A percentile compares a stretch with the other conserved stretches of the same genome.
phyloP scores from a whole-genome alignment of 1,140 invertebrate genomes.

The Mylabris phalerata region DNA sequence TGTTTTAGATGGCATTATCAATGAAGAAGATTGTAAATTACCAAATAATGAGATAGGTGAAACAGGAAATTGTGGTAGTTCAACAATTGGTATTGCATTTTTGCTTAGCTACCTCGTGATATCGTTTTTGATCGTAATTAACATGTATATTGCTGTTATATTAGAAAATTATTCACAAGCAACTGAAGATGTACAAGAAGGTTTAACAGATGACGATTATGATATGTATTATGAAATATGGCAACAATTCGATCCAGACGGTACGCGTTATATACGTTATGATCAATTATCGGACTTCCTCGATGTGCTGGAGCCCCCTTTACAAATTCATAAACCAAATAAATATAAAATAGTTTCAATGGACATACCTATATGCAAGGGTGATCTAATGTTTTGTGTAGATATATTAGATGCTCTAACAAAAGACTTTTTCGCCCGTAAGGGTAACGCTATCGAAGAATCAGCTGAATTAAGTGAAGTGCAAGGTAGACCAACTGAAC shows the following conservation, averaged over 20 bases:
- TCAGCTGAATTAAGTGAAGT: conserved; percentile 77
- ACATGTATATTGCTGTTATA: conserved; percentile 99
- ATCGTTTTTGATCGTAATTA: conserved; percentile 96
- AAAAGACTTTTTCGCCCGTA: conserved; percentile 93
- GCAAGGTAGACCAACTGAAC: conserved; percentile 65
- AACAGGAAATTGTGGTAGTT: conserved; percentile 86
- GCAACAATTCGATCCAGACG: conserved; percentile 97
- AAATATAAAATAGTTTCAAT: conserved; percentile 98
- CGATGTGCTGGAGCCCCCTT: conserved; percentile 85
- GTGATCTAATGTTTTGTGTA: conserved; percentile 93
- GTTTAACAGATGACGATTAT: conserved; percentile 96
- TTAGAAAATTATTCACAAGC: conserved; percentile 96
- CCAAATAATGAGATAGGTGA: conserved; percentile 80
- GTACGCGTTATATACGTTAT: conserved; percentile 93
- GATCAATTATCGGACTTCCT: conserved; percentile 90
- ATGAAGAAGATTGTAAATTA: conserved; percentile 85
- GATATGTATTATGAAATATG: conserved; percentile 99
- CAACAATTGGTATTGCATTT: conserved; percentile 89
- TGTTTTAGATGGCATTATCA: conserved; percentile 92
- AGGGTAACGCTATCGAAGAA: conserved; percentile 86
- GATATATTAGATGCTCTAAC: conserved; percentile 95
- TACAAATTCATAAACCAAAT: conserved; percentile 96
- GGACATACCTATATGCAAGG: conserved; percentile 97
- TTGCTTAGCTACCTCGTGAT: conserved; percentile 94
- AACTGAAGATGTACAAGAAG: conserved; percentile 97